Percentiles rank a stretch among this genome's conserved stretches.
phyloP scores from a whole-genome alignment of 1,140 invertebrate species.

The Aphelinus atriplicis region DNA sequence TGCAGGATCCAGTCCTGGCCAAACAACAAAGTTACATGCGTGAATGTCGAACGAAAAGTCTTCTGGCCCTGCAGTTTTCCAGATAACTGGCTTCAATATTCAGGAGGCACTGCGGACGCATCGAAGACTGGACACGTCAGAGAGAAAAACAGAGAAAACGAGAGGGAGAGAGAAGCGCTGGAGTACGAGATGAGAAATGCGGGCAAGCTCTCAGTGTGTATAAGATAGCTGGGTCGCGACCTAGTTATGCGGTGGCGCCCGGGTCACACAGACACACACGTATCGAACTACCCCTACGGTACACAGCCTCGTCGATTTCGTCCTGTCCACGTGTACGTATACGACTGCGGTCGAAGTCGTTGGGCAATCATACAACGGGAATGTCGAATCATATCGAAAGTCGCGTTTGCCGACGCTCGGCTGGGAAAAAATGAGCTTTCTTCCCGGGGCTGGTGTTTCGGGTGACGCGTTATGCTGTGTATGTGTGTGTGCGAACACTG shows the following conservation, averaged over 20 bases:
- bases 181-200: constrained; percentile 32
- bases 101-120: neutral
- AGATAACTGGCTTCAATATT: constrained; percentile 7
- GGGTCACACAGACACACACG: constrained; percentile 5
- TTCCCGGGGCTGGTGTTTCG: neutral
- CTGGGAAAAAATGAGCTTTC: neutral
- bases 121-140: neutral
- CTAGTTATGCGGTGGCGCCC: constrained; percentile 43
- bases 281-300: no score
- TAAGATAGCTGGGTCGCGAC: constrained; percentile 50
- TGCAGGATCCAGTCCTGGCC: no score
- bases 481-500: neutral
- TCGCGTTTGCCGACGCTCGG: no score
- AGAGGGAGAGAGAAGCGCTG: no score
- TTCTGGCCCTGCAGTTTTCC: no score
- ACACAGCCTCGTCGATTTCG: no score
- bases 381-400: no score
- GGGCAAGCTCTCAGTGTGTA: constrained; percentile 15
- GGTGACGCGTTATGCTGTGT: neutral
- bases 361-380: no score
- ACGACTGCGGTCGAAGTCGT: no score
- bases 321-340: no score
- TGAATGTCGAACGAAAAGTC: no score
- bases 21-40: no score
- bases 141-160: neutral